phyloP scores from a whole-genome alignment of 92 coral and sea anemone species.

The Galaxea fascicularis region DNA sequence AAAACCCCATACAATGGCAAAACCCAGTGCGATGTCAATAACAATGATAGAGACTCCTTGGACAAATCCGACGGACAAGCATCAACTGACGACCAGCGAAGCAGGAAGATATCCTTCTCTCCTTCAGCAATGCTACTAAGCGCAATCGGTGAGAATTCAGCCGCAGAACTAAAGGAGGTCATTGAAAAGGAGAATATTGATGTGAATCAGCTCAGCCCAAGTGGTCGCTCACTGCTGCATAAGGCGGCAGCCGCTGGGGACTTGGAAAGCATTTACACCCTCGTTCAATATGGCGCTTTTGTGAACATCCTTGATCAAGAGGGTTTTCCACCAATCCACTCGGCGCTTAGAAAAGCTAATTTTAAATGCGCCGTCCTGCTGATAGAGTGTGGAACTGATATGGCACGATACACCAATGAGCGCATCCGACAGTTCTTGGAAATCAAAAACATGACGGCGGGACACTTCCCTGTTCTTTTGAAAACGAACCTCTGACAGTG shows the following conservation, averaged over 20 bases:
- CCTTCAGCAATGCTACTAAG: conserved; percentile 87
- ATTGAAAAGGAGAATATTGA: conserved; percentile 81
- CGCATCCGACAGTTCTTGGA: conserved; percentile 75
- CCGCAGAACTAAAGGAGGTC: conserved; percentile 81
- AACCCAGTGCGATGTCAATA: conserved; percentile 43
- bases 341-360: conserved; percentile 77
- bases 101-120: conserved; percentile 75
- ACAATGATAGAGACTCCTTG: conserved; percentile 20
- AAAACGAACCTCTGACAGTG: conserved; percentile 36
- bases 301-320: conserved; percentile 79
- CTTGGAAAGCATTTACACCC: conserved; percentile 83
- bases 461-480: conserved; percentile 20
- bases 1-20: conserved; percentile 28
- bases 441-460: conserved; percentile 51
- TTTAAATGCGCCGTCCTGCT: conserved; percentile 83
- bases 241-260: conserved; percentile 88
- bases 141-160: conserved; percentile 82
- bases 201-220: conserved; percentile 86
- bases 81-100: conserved; percentile 24
- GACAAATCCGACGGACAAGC: neutral
- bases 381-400: conserved; percentile 84
- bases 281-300: conserved; percentile 81
- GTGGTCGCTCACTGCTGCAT: conserved; percentile 89
- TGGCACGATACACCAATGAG: conserved; percentile 70
- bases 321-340: conserved; percentile 82